These are phyloP conservation scores for Potamilus streckersoni DNA, from an alignment of 1,140 invertebrate genomes.

Conservation along the genomic window DNA sequence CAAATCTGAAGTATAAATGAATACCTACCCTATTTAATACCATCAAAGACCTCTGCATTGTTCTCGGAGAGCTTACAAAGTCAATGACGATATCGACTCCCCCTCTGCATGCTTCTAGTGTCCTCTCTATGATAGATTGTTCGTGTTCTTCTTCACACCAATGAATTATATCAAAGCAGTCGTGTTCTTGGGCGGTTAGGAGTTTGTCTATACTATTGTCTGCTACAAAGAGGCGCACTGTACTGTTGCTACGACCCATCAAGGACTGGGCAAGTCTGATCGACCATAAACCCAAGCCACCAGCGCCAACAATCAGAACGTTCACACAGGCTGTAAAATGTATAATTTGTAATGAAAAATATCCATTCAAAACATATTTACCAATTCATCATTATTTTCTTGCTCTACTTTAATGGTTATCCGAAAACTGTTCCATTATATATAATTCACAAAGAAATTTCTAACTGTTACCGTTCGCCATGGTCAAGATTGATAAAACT, in stretches of 20 bases:
- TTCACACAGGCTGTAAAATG: conserved; percentile 77
- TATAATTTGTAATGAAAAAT: too few species aligned
- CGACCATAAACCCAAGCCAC: conserved; percentile 92
- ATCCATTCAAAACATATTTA: too few species aligned
- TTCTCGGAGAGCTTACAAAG: conserved; percentile 89
- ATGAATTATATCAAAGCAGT: conserved; percentile 71
- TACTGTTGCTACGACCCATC: conserved; percentile 43
- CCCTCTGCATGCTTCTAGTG: conserved; percentile 86
- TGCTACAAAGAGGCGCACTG: conserved; percentile 58
- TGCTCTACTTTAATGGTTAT: too few species aligned
- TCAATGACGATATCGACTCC: conserved; percentile 90
- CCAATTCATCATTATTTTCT: too few species aligned
- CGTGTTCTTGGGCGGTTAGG: conserved; percentile 67
- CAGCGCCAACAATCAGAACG: conserved; percentile 91
- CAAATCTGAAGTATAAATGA: neutral
- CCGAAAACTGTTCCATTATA: too few species aligned
- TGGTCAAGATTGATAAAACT: too few species aligned
- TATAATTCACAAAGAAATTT: too few species aligned
- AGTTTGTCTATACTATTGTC: conserved; percentile 67
- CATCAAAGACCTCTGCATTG: conserved; percentile 85
- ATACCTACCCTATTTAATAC: conserved; percentile 80
- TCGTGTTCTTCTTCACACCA: conserved; percentile 75
- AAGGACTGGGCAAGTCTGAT: conserved; percentile 82
- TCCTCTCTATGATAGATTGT: conserved; percentile 87
- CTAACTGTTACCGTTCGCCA: too few species aligned